These are phyloP conservation scores for Cavia porcellus DNA, from an alignment of 2,113 vertebrate species.

Conservation along the genomic window DNA sequence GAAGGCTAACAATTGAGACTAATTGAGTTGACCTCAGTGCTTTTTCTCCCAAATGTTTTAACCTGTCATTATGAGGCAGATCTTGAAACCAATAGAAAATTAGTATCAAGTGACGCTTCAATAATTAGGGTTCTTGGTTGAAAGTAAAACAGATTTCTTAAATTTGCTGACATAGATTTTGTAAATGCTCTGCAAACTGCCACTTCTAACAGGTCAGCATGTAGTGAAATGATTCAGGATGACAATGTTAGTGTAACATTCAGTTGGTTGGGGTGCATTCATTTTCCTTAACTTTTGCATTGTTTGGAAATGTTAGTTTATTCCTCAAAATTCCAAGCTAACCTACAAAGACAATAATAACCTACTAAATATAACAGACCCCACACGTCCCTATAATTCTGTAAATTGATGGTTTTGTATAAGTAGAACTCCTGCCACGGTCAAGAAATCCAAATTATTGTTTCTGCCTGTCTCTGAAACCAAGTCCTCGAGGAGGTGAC, in stretches of 20 bases:
- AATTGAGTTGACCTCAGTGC: neutral
- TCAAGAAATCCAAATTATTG: slow-evolving; percentile 66
- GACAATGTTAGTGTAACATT: neutral
- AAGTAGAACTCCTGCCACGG: slow-evolving; percentile 15
- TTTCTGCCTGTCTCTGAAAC: slow-evolving; percentile 52
- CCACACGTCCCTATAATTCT: slow-evolving; percentile 70
- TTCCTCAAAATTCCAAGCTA: slow-evolving; percentile 51
- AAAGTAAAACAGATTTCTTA: slow-evolving; percentile 35
- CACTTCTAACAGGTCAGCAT: neutral
- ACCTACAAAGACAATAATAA: slow-evolving; percentile 61
- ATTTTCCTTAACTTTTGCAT: slow-evolving; percentile 46
- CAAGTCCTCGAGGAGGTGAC: neutral
- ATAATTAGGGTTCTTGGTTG: neutral
- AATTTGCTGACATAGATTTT: slow-evolving; percentile 20
- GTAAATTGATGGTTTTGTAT: slow-evolving; percentile 72
- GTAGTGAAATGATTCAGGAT: neutral
- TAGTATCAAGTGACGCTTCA: slow-evolving; percentile 39
- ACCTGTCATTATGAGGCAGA: slow-evolving; percentile 23
- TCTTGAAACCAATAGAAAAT: slow-evolving; percentile 50
- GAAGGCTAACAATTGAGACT: neutral
- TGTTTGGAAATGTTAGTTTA: slow-evolving; percentile 65
- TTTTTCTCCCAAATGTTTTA: slow-evolving; percentile 42
- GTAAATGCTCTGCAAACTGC: neutral
- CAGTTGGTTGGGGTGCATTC: neutral
- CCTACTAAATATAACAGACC: slow-evolving; percentile 70